Base-by-base conservation (phyloP, 2,797 vertebrate species). In the Acanthiza pusilla region DNA sequence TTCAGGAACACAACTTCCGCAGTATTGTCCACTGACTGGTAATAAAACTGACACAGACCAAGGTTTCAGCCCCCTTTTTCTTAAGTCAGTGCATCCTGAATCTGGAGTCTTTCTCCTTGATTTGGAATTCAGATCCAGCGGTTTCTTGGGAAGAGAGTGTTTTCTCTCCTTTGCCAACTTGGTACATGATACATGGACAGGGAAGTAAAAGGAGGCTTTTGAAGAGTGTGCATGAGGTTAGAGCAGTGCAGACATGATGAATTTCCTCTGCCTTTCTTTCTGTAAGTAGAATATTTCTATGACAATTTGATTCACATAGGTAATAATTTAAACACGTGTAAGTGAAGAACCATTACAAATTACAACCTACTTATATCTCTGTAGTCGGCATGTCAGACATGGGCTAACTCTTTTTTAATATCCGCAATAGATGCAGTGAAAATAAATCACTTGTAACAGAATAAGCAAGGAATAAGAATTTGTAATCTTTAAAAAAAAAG, bases 101-200 rank as follows among this genome's bases (percentile, higher is more conserved):
- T 77, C 88, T 62, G 5, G 1, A 48, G 14, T 57, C 7, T 58
- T 65, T n/a, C 21, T 55, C 42, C 50, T 71, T 38, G 13, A 61
- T 58, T 12, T 58, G 16, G 15, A 43, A 61, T 54, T 85, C 29
- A 70, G 22, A 62, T 66, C 4, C 42, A 47, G 4, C 8, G 9
- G 11, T 50, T 67, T 58, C 13, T 9, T 53, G 14, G 9, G 9
- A 75, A 70, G 8, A 21, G 5, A 55, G 5, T 4, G 5, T 66
- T 21, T 10, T 66, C 5, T 57, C 8, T 32, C 13, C 21, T 62
- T 79, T 36, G 21, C 1, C 16, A 36, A 6, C 4, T 62, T 61
- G 8, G 14, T 43, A 26, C 43, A 7, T 0, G 0, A 60, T 13
- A 17, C 27, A 32, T 43, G 6, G 9, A 4, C 3, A 36, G 9